Conservation (phyloP, 2,888 invertebrate species). For the Netelia melanura region DNA sequence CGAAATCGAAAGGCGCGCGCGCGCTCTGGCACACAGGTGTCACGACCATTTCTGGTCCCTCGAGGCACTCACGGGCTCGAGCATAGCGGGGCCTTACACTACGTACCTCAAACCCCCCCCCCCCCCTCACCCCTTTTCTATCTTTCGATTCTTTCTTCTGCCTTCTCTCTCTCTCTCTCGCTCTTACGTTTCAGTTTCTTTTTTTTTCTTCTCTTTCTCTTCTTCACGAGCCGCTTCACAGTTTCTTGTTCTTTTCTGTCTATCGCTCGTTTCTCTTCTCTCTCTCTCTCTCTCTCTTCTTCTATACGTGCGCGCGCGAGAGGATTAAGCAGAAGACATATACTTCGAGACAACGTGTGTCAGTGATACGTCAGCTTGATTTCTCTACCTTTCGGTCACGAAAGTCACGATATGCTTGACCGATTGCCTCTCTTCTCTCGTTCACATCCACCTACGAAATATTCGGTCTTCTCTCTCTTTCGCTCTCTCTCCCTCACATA, state of each 20-base stretch:
- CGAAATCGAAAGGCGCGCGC: slow-evolving; percentile 66
- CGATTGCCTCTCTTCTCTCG: slow-evolving; percentile 57
- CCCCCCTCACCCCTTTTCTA: slow-evolving; percentile 37
- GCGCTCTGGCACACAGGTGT: slow-evolving; percentile 74
- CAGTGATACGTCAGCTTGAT: slow-evolving; percentile 70
- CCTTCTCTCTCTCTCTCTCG: slow-evolving; percentile 6
- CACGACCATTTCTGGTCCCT: slow-evolving; percentile 71
- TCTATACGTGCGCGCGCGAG: slow-evolving; percentile 40
- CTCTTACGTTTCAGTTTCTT: slow-evolving; percentile 46
- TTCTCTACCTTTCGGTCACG: slow-evolving; percentile 63
- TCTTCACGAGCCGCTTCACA: slow-evolving; percentile 59
- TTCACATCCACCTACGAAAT: slow-evolving; percentile 40
- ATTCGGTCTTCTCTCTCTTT: slow-evolving; percentile 8
- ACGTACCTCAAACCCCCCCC: slow-evolving; percentile 28
- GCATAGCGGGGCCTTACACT: slow-evolving; percentile 25
- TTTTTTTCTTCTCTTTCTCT: slow-evolving; percentile 56
- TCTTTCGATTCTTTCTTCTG: slow-evolving; percentile 56
- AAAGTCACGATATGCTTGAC: slow-evolving; percentile 66
- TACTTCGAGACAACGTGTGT: slow-evolving; percentile 65
- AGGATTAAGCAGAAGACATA: slow-evolving; percentile 66
- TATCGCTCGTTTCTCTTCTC: slow-evolving; percentile 18
- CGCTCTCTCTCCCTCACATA: slow-evolving; percentile 39
- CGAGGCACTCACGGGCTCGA: slow-evolving; percentile 60
- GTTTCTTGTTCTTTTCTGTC: slow-evolving; percentile 60
- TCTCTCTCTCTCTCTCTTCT: slow-evolving; percentile 30